These are phyloP conservation scores for Sitta carolinensis DNA, from an alignment of 2,797 vertebrate genomes.

Conservation along the genomic window DNA sequence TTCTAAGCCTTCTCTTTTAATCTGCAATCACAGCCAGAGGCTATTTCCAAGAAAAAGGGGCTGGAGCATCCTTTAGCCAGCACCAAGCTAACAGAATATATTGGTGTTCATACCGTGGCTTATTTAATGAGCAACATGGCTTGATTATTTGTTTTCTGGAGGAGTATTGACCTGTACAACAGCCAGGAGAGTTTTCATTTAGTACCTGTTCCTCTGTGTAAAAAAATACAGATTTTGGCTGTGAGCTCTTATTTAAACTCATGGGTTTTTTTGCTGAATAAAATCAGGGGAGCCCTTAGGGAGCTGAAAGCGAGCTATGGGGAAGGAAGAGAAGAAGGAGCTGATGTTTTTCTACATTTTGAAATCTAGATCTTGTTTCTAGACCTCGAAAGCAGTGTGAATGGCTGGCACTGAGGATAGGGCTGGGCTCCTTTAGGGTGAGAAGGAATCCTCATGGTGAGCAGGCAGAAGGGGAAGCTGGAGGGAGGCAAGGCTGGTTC, in stretches of 20 bases:
- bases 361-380: background rate
- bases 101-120: background rate
- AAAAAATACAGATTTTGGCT: background rate
- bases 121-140: background rate
- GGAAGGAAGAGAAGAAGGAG: background rate
- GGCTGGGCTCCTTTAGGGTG: background rate
- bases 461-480: background rate
- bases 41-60: background rate
- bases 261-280: background rate
- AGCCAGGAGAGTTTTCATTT: background rate
- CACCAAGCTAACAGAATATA: background rate
- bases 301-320: background rate
- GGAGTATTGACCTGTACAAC: background rate
- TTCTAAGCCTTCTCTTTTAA: background rate
- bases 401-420: background rate
- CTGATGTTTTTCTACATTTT: background rate
- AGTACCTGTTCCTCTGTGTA: background rate
- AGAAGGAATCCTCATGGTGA: background rate
- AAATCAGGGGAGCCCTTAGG: background rate
- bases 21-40: background rate
- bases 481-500: background rate
- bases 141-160: background rate
- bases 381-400: background rate
- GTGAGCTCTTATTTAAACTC: background rate
- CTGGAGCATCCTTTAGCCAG: background rate